A percentile compares a stretch with the other conserved stretches of the same genome.
phyloP scores from a whole-genome alignment of 2,888 invertebrate genomes.

The Dione juno region DNA sequence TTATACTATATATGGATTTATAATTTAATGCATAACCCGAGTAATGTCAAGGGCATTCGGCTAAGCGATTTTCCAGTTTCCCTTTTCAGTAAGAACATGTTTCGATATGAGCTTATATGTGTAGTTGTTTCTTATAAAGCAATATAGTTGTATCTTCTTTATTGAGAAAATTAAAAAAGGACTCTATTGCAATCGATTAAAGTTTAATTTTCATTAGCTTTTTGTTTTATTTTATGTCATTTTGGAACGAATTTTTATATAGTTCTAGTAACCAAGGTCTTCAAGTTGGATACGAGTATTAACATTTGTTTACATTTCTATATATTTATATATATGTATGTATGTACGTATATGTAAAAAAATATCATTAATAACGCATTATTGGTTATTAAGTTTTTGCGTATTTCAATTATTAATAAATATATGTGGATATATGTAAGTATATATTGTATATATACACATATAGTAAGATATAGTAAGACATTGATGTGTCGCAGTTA shows the following conservation, averaged over 20 bases:
- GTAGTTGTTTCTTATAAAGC: conserved; percentile 18
- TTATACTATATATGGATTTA: conserved; percentile 23
- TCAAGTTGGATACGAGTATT: conserved; percentile 75
- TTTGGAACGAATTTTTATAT: conserved; percentile 49
- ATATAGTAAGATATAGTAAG: too few species aligned
- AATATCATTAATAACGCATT: conserved; percentile 50
- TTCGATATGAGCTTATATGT: conserved; percentile 59
- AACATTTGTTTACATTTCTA: conserved; percentile 72
- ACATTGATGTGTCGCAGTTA: too few species aligned
- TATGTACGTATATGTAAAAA: conserved; percentile 47
- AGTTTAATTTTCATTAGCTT: conserved; percentile 48
- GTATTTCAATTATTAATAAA: conserved; percentile 39
- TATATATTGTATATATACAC: neutral
- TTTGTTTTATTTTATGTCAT: conserved; percentile 48
- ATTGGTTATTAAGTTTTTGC: conserved; percentile 47
- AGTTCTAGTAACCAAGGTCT: conserved; percentile 75
- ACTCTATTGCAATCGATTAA: conserved; percentile 39
- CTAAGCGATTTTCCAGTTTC: conserved; percentile 76
- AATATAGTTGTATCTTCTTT: conserved; percentile 1
- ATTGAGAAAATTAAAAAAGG: conserved; percentile 13
- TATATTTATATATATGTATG: conserved; percentile 42
- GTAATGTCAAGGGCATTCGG: conserved; percentile 73
- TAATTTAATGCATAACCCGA: conserved; percentile 47
- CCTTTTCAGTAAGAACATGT: conserved; percentile 81
- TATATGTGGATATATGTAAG: neutral